These are phyloP conservation scores for Polydrusus tereticollis DNA, from an alignment of 2,888 invertebrate species.

Conservation along the genomic window DNA sequence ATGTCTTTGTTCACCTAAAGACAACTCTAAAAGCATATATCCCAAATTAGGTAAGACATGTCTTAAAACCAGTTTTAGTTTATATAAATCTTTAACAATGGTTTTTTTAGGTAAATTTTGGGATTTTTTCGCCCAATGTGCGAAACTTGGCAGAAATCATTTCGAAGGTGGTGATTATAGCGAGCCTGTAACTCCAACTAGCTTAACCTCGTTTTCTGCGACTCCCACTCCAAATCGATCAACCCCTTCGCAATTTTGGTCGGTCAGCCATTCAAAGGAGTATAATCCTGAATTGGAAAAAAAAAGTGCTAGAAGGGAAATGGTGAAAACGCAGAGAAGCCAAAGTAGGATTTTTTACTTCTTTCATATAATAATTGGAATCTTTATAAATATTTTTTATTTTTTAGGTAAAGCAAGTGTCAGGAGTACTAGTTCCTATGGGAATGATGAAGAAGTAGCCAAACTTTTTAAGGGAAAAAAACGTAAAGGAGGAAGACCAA, in stretches of 20 bases:
- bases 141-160: not conserved
- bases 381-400: not conserved
- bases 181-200: not conserved
- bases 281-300: not conserved
- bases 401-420: slow-evolving; percentile 4
- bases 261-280: not conserved
- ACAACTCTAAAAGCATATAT: slow-evolving; percentile 45
- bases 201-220: not conserved
- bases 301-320: not conserved
- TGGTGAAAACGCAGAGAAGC: not conserved
- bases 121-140: slow-evolving; percentile 13
- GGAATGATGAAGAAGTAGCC: slow-evolving; percentile 13
- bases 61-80: not conserved
- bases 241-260: slow-evolving; percentile 12
- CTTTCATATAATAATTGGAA: too few species aligned
- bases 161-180: not conserved
- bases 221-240: not conserved
- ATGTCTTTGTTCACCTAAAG: slow-evolving; percentile 45
- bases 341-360: not conserved
- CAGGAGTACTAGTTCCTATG: not conserved
- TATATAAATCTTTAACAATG: not conserved
- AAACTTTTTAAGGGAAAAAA: not conserved
- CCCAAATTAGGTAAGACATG: slow-evolving; percentile 42
- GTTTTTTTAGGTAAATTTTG: slow-evolving; percentile 12
- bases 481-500: not conserved